Percentiles rank a stretch among this genome's conserved stretches.
These are phyloP conservation scores for Pemphredon lugubris DNA, from an alignment of 2,888 invertebrate species.

Conservation along the genomic window DNA sequence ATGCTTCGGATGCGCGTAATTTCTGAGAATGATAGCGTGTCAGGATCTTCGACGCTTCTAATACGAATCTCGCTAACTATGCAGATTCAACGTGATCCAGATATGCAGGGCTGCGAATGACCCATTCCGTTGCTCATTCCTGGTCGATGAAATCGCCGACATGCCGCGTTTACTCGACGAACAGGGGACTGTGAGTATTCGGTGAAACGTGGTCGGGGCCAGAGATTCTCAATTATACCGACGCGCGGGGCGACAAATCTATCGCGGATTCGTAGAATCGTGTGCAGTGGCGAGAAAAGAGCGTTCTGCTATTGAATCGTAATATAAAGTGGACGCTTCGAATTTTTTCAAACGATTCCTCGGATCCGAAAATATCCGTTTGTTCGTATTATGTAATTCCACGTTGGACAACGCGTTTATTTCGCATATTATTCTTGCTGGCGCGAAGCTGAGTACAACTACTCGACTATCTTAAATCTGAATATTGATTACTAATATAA, in stretches of 20 bases:
- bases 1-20: too few species aligned
- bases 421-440: too few species aligned
- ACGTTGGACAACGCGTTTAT: too few species aligned
- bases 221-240: constrained; percentile 25
- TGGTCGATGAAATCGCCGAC: constrained; percentile 16
- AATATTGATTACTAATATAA: background rate
- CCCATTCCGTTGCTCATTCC: constrained; percentile 20
- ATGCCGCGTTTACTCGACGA: constrained; percentile 17
- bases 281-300: background rate
- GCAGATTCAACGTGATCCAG: constrained; percentile 34
- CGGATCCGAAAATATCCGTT: too few species aligned
- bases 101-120: constrained; percentile 30
- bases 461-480: too few species aligned
- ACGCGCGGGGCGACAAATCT: constrained; percentile 5
- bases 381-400: too few species aligned
- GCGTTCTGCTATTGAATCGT: too few species aligned
- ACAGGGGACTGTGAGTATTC: constrained; percentile 1
- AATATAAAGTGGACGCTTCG: too few species aligned
- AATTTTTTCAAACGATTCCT: too few species aligned
- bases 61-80: constrained; percentile 14
- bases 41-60: constrained; percentile 1
- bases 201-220: constrained; percentile 17
- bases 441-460: too few species aligned
- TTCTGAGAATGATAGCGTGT: constrained; percentile 4
- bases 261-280: background rate